Evolutionary conservation across 2,888 invertebrate species (phyloP).

Genomic region (Meteorus cinctellus): DNA sequence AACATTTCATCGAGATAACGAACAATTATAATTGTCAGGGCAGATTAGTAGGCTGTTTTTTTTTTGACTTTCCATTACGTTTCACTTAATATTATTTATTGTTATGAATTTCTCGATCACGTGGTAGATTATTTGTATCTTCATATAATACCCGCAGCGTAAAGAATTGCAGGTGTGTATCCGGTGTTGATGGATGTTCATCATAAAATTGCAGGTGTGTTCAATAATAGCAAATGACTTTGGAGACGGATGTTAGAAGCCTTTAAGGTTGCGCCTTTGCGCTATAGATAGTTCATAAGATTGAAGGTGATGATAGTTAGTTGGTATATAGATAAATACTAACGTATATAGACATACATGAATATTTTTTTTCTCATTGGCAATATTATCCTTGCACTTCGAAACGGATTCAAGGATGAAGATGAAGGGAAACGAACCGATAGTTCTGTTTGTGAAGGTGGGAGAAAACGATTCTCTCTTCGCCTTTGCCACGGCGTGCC

Average conservation of each 20-base stretch:
- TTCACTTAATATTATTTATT: background rate
- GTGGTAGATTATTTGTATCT: slow-evolving; percentile 25
- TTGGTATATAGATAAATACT: background rate
- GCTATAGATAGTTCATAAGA: background rate
- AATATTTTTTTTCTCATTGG: slow-evolving; percentile 6
- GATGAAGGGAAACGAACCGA: slow-evolving; percentile 30
- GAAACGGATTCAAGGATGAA: slow-evolving; percentile 38
- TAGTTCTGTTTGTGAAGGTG: slow-evolving; percentile 22
- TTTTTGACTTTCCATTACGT: background rate
- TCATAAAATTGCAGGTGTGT: slow-evolving; percentile 45
- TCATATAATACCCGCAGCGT: slow-evolving; percentile 37
- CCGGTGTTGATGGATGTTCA: slow-evolving; percentile 51
- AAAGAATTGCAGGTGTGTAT: slow-evolving; percentile 58
- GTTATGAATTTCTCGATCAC: slow-evolving; percentile 27
- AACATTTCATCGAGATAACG: background rate
- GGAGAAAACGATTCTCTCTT: slow-evolving; percentile 7
- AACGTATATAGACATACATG: background rate
- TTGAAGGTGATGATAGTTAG: slow-evolving; percentile 19
- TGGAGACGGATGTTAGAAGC: slow-evolving; percentile 27
- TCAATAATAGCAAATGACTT: slow-evolving; percentile 26
- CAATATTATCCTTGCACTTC: slow-evolving; percentile 34
- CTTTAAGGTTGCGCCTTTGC: background rate
- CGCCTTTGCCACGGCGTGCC: slow-evolving; percentile 19
- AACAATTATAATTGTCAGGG: background rate
- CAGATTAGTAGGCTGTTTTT: background rate